Conservation (phyloP, 2,113 vertebrate genomes). For the Corythaixoides concolor region DNA sequence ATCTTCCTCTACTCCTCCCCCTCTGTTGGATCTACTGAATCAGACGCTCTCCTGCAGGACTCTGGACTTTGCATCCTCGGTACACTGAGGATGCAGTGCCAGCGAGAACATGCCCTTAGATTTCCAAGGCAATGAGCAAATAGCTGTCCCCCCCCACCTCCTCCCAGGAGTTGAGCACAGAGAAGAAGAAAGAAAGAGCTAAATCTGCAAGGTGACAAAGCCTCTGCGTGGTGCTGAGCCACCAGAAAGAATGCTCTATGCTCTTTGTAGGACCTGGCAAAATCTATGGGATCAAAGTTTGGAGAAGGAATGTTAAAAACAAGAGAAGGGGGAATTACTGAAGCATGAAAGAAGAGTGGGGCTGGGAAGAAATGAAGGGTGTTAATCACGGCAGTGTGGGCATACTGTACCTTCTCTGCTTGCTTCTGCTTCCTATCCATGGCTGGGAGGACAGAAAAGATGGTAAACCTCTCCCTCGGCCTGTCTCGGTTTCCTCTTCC, state of each 20-base stretch:
- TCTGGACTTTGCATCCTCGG: neutral
- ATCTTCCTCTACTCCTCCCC: neutral
- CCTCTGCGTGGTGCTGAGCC: neutral
- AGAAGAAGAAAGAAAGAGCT: neutral
- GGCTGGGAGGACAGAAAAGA: slow-evolving; percentile 56
- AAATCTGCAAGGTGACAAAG: neutral
- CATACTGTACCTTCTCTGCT: slow-evolving; percentile 72
- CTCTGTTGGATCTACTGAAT: neutral
- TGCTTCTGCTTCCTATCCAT: slow-evolving; percentile 70
- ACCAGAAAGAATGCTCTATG: neutral
- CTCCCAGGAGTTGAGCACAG: neutral
- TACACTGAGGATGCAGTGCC: neutral
- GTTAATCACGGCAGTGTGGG: neutral
- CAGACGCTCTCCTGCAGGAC: neutral
- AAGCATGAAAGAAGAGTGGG: neutral
- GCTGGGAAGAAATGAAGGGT: neutral
- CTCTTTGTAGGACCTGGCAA: neutral
- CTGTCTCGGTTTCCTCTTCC: slow-evolving; percentile 68
- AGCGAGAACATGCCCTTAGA: neutral
- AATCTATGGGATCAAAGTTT: neutral
- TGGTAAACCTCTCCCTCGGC: slow-evolving; percentile 66
- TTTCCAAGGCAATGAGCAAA: neutral
- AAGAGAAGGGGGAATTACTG: neutral
- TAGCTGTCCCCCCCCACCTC: neutral
- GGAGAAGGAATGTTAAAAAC: neutral